Evolutionary conservation across 2,113 vertebrate species (phyloP).

Genomic region (Ictalurus punctatus): DNA sequence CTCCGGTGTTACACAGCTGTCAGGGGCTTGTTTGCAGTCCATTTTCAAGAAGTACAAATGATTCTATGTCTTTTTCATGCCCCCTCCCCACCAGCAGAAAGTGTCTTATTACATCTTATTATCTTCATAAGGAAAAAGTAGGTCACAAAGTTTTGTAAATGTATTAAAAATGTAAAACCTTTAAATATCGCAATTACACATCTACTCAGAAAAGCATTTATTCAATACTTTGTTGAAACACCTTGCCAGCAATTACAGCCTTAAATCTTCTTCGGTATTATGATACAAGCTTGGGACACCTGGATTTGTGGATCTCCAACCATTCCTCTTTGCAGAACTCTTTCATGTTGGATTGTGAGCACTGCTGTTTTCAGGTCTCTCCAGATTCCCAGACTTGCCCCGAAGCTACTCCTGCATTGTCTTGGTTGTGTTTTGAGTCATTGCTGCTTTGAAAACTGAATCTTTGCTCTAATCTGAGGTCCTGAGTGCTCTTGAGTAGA

Average conservation of each 20-base stretch:
- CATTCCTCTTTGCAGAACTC: background rate
- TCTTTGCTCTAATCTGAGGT: background rate
- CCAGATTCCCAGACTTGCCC: background rate
- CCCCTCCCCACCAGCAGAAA: background rate
- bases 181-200: background rate
- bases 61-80: too few species aligned
- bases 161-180: background rate
- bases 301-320: background rate
- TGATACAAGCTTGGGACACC: background rate
- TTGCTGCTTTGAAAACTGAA: background rate
- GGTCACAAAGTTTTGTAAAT: background rate
- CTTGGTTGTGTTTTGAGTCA: background rate
- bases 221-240: background rate
- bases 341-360: background rate
- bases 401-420: background rate
- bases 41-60: too few species aligned
- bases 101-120: background rate
- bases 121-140: background rate
- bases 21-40: too few species aligned
- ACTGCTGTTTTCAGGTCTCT: background rate
- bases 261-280: background rate
- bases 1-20: too few species aligned
- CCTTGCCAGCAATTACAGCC: background rate
- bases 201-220: background rate
- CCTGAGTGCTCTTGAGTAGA: background rate